phyloP scores from a whole-genome alignment of 2,797 vertebrate species.

The Molossus alvarezi region DNA sequence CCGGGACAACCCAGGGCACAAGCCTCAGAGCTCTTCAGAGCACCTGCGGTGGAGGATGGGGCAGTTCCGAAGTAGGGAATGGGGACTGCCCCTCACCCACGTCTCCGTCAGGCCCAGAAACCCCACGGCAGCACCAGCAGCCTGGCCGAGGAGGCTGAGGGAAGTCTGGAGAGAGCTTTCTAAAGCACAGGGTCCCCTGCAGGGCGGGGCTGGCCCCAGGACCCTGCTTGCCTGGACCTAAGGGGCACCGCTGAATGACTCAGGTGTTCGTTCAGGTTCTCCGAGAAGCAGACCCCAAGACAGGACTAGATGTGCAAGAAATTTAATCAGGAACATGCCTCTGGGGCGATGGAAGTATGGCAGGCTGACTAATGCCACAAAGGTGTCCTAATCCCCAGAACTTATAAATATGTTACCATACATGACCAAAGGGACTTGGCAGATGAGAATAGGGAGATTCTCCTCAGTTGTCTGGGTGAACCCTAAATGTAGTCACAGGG shows the following conservation, averaged over 20 bases:
- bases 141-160: background rate
- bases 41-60: background rate
- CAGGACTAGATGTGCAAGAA: background rate
- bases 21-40: background rate
- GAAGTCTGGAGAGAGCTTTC: background rate
- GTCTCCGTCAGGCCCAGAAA: background rate
- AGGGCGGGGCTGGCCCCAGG: background rate
- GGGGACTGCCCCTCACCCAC: background rate
- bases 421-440: background rate
- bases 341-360: background rate
- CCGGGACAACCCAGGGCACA: background rate
- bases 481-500: too few relatives aligned
- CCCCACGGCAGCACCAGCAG: background rate
- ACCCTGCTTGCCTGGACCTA: background rate
- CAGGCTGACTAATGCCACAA: background rate
- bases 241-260: background rate
- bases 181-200: background rate
- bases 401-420: background rate
- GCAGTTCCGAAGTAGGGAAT: background rate
- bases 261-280: background rate
- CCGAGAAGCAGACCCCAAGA: background rate
- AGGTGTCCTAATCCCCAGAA: background rate
- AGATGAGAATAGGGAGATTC: background rate
- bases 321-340: background rate
- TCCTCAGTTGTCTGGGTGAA: background rate